Percentiles rank a stretch among this genome's conserved stretches.
phyloP scores from a whole-genome alignment of 1,140 invertebrate genomes.

The Caenorhabditis brenneri region DNA sequence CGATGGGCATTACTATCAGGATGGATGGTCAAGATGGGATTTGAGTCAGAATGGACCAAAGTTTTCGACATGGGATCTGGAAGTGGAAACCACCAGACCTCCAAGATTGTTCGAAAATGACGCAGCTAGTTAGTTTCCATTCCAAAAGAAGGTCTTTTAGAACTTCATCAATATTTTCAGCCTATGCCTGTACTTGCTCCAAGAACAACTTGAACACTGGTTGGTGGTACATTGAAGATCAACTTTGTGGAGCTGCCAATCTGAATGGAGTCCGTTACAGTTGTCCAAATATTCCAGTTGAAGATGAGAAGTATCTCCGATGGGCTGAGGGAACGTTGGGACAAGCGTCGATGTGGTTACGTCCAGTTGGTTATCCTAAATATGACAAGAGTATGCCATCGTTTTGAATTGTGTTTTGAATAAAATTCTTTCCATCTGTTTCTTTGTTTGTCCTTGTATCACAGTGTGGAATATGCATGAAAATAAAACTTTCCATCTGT shows the following conservation, averaged over 20 bases:
- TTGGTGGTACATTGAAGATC: slow-evolving; percentile 55
- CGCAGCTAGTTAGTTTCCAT: not conserved
- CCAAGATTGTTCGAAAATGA: not conserved
- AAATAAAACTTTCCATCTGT: too few relatives aligned
- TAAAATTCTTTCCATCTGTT: too few relatives aligned
- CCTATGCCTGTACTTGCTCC: slow-evolving; percentile 48
- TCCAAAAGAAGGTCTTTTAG: too few relatives aligned
- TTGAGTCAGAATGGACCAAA: slow-evolving; percentile 47
- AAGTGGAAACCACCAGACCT: slow-evolving; percentile 11
- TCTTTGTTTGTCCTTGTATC: too few relatives aligned
- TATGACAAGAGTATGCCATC: too few relatives aligned
- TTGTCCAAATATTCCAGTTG: slow-evolving; percentile 45
- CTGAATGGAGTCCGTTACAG: slow-evolving; percentile 56
- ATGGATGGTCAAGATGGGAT: slow-evolving; percentile 58
- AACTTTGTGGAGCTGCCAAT: slow-evolving; percentile 54
- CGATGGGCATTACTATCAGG: slow-evolving; percentile 49
- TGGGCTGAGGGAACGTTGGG: slow-evolving; percentile 41
- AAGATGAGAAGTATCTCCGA: slow-evolving; percentile 14
- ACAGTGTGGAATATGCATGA: too few relatives aligned
- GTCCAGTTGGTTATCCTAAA: slow-evolving; percentile 39
- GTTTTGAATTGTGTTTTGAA: too few relatives aligned
- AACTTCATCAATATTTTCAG: slow-evolving; percentile 11
- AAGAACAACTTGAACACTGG: slow-evolving; percentile 52
- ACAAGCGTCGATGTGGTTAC: slow-evolving; percentile 32
- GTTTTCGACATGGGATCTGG: slow-evolving; percentile 48